phyloP scores from a whole-genome alignment of 2,797 vertebrate genomes.

The Spatula versicolor region DNA sequence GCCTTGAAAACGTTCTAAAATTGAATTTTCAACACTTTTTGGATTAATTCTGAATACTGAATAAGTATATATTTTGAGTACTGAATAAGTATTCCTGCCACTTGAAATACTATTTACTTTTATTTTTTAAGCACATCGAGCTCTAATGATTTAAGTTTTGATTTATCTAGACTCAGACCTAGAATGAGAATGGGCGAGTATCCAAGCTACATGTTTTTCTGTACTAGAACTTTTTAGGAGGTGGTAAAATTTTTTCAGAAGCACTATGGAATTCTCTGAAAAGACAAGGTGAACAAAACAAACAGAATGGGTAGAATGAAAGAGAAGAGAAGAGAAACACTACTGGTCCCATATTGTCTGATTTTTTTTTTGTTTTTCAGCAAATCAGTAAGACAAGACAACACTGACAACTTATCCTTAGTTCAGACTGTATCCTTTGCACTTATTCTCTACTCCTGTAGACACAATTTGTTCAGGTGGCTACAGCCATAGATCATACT shows the following conservation, averaged over 20 bases:
- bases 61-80: not conserved
- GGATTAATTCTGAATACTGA: not conserved
- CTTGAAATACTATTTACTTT: not conserved
- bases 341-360: rapidly evolving
- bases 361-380: not conserved
- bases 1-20: not conserved
- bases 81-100: not conserved
- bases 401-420: not conserved
- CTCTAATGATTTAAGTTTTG: not conserved
- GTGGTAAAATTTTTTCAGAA: not conserved
- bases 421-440: not conserved
- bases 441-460: not conserved
- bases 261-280: not conserved
- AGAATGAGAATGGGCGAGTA: not conserved
- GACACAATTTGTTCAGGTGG: not conserved
- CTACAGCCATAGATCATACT: not conserved
- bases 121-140: not conserved
- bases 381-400: not conserved
- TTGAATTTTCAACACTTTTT: not conserved
- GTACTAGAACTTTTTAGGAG: not conserved
- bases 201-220: not conserved
- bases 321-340: not conserved
- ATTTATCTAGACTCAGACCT: not conserved
- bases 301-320: too few species aligned
- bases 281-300: not conserved